Conservation (phyloP, 2,113 vertebrate species). For the Anguilla rostrata region DNA sequence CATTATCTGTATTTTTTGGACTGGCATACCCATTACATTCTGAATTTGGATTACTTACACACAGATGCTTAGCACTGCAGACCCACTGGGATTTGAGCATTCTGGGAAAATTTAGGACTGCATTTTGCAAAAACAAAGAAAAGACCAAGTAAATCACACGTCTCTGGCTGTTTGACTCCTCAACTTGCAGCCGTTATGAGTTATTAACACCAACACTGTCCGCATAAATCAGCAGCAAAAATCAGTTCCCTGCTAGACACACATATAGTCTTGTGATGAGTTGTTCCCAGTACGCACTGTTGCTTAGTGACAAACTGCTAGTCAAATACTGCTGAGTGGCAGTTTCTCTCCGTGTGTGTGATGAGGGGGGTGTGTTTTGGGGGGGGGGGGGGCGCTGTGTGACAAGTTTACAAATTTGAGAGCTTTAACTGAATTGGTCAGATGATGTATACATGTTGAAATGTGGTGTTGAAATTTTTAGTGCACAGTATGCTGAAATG, state of each 20-base stretch:
- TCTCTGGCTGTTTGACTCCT: neutral
- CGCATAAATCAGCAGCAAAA: neutral
- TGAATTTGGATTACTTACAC: conserved; percentile 6
- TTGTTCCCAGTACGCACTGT: too few relatives aligned
- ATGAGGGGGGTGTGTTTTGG: neutral
- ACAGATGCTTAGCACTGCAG: neutral
- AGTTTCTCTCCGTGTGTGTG: neutral
- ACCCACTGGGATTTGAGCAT: neutral
- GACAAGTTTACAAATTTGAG: too few relatives aligned
- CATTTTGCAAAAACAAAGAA: neutral
- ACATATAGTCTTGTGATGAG: neutral
- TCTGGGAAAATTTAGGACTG: conserved; percentile 1
- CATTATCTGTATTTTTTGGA: neutral
- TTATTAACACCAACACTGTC: neutral
- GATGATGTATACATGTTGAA: neutral
- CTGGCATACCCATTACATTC: neutral
- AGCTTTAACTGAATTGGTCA: neutral
- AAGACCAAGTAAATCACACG: neutral
- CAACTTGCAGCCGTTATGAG: neutral
- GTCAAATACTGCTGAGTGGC: neutral
- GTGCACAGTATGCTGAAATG: neutral
- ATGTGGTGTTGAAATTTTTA: neutral
- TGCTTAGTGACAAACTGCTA: neutral
- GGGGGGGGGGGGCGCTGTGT: too few relatives aligned
- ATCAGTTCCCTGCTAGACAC: neutral